phyloP scores from a whole-genome alignment of 2,113 vertebrate genomes.

The Platichthys flesus region DNA sequence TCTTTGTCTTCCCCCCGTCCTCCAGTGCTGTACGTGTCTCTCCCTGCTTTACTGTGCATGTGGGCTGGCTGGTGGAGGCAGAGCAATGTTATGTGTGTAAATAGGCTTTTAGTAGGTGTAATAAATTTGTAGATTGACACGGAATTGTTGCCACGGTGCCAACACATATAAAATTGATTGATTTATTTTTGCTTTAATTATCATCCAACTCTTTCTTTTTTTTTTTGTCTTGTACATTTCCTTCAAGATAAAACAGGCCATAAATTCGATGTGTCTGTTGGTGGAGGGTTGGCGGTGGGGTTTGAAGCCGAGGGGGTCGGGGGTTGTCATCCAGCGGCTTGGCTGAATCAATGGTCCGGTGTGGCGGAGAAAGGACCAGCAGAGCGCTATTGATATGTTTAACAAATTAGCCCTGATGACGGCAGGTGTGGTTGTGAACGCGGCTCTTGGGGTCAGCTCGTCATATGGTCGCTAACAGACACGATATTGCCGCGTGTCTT shows the following conservation, averaged over 20 bases:
- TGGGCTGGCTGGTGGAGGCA: conserved; percentile 42
- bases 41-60: conserved; percentile 51
- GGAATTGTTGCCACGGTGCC: conserved; percentile 2
- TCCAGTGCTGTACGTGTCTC: conserved; percentile 50
- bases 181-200: conserved; percentile 20
- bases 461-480: conserved; percentile 86
- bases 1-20: conserved; percentile 62
- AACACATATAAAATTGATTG: neutral
- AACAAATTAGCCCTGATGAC: conserved; percentile 85
- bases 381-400: conserved; percentile 85
- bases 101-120: conserved; percentile 32
- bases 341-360: conserved; percentile 69
- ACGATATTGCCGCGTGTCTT: conserved; percentile 83
- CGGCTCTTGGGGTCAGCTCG: conserved; percentile 77
- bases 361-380: conserved; percentile 65
- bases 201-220: conserved; percentile 10
- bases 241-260: neutral
- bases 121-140: conserved; percentile 25
- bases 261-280: conserved; percentile 36
- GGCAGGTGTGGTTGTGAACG: conserved; percentile 82
- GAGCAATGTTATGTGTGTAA: conserved; percentile 13
- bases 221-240: neutral
- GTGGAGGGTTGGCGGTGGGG: conserved; percentile 18
- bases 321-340: conserved; percentile 62
- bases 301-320: conserved; percentile 21